phyloP scores from a whole-genome alignment of 1,140 invertebrate genomes.

The Akabosia matsudoensis region DNA sequence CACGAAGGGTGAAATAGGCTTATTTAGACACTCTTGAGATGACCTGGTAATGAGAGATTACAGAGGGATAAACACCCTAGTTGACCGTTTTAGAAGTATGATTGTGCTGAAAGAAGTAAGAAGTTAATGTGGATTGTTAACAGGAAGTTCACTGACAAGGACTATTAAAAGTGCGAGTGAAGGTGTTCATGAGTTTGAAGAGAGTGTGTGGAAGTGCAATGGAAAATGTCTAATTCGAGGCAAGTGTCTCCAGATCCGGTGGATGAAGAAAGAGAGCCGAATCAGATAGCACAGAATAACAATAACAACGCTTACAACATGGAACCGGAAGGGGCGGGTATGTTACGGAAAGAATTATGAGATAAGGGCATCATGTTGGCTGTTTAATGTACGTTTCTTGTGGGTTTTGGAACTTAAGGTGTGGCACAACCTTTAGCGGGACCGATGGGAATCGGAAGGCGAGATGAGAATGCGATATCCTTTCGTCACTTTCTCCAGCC shows the following conservation, averaged over 20 bases:
- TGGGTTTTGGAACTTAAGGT: neutral
- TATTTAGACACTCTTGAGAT: too few species aligned
- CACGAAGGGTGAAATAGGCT: too few species aligned
- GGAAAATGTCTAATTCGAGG: conserved; percentile 33
- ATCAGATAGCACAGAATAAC: neutral
- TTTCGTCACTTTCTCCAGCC: conserved; percentile 45
- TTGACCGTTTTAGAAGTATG: too few species aligned
- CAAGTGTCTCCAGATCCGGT: conserved; percentile 25
- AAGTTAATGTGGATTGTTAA: too few species aligned
- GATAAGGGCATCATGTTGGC: too few species aligned
- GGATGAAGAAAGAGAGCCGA: conserved; percentile 28
- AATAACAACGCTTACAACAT: neutral
- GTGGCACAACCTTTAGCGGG: neutral
- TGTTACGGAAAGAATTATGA: neutral
- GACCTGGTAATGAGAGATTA: too few species aligned
- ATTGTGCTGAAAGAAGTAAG: too few species aligned
- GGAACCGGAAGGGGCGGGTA: neutral
- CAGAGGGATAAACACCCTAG: too few species aligned
- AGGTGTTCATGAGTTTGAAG: too few species aligned
- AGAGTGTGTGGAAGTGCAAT: neutral
- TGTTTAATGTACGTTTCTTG: neutral
- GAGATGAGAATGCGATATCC: conserved; percentile 44
- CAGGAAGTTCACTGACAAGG: too few species aligned
- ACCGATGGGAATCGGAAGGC: neutral
- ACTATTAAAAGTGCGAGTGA: neutral